These are phyloP conservation scores for Lutraria rhynchaena DNA, from an alignment of 1,140 invertebrate genomes.

Conservation along the genomic window DNA sequence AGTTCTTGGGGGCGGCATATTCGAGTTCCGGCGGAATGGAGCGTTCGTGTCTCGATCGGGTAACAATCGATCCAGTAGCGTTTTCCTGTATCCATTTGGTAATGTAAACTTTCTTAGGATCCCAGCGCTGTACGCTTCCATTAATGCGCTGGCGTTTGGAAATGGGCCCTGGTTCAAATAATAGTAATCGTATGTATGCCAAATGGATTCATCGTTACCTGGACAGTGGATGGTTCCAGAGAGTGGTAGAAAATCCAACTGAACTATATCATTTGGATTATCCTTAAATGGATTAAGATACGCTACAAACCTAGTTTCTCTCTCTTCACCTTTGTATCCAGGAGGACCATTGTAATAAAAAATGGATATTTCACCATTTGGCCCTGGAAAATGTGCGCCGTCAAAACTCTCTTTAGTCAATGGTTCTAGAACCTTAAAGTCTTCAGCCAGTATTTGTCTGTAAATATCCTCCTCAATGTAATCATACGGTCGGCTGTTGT, in stretches of 20 bases:
- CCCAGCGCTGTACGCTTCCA: conserved; percentile 51
- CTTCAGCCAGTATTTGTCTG: conserved; percentile 41
- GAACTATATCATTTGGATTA: conserved; percentile 61
- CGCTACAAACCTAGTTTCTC: conserved; percentile 60
- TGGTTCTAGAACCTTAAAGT: conserved; percentile 39
- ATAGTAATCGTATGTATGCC: conserved; percentile 60
- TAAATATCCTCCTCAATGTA: conserved; percentile 56
- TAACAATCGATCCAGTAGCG: conserved; percentile 44
- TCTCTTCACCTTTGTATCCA: conserved; percentile 46
- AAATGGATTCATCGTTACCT: conserved; percentile 57
- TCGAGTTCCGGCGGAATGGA: conserved; percentile 52
- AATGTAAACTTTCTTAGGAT: conserved; percentile 56
- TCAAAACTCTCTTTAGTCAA: conserved; percentile 70
- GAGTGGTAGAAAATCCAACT: conserved; percentile 65
- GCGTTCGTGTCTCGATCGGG: conserved; percentile 33
- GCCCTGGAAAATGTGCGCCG: conserved; percentile 45
- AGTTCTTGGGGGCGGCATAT: conserved; percentile 56
- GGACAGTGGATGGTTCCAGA: conserved; percentile 64
- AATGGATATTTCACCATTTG: conserved; percentile 49
- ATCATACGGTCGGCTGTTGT: conserved; percentile 63
- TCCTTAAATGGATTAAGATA: conserved; percentile 2
- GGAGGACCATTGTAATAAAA: conserved; percentile 62
- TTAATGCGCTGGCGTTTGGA: conserved; percentile 57
- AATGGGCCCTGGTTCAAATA: conserved; percentile 67
- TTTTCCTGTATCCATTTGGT: conserved; percentile 49